Evolutionary conservation across 2,888 invertebrate genomes (phyloP), one percentile per base, ranked within the genome.

Genomic region (Zaprionus lineosus): DNA sequence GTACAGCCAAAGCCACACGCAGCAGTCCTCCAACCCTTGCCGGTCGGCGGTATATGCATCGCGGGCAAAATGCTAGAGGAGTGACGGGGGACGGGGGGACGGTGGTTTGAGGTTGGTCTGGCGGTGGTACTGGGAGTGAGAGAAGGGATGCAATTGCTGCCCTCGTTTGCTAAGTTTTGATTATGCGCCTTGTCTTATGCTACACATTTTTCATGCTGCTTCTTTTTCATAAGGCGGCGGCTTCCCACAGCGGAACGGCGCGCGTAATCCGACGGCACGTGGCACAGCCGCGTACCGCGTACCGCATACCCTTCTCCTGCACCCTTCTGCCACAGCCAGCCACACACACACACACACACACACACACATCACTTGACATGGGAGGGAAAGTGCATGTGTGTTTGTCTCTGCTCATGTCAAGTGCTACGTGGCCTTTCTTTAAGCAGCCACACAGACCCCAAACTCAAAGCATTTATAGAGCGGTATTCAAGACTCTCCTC

Each of bases 361-460:
- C n/a, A n/a, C n/a, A n/a, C n/a, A n/a, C n/a, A n/a, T 18, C 31
- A 46, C 47, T 43, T 46, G 18, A 34, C 37, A 51, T 26, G n/a
- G n/a, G n/a, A 29, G 9, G 24, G 29, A 53, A n/a, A 24, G 6
- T 33, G 15, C 47, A 31, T 40, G 21, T n/a, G 24, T 5, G 14
- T 56, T 24, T 24, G 65, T 62, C 48, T 71, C 57, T 62, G 62
- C 65, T 74, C 63, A 77, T 81, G 81, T 81, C 81, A 81, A 81
- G 81, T 83, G 84, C 56, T 78, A 78, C 82, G 78, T 82, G 78
- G 84, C 81, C 84, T 81, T 81, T 66, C 74, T 61, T 56, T 53
- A 61, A 69, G 68, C 55, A 48, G 68, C 50, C 31, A 12, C 18
- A 37, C 58, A 31, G n/a, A 48, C 11, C 40, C 39, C 12, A 36